Percentiles rank a stretch among this genome's conserved stretches.
Conservation (phyloP, 2,113 vertebrate species). For the Siniperca knerii region DNA sequence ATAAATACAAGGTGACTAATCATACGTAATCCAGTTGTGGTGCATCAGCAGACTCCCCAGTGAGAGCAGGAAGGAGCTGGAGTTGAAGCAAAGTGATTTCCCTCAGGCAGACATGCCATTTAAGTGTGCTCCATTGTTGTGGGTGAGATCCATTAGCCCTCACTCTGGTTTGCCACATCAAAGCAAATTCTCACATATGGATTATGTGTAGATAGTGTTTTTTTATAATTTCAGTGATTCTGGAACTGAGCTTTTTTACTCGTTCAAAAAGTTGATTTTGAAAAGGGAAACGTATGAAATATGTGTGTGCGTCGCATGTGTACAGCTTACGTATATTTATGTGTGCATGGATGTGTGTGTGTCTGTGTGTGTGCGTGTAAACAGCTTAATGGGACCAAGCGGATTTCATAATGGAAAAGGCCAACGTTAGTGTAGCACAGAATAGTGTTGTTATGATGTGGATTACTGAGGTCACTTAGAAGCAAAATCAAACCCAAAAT, state of each 20-base stretch:
- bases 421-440: constrained; percentile 56
- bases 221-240: constrained; percentile 79
- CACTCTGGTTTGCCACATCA: constrained; percentile 93
- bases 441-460: constrained; percentile 64
- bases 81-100: constrained; percentile 88
- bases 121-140: constrained; percentile 93
- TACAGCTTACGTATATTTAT: constrained; percentile 46
- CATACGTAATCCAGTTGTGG: constrained; percentile 69
- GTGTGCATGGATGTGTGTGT: neutral
- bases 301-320: constrained; percentile 23
- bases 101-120: constrained; percentile 91
- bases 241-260: constrained; percentile 44
- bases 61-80: constrained; percentile 85
- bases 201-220: constrained; percentile 90
- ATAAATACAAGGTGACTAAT: constrained; percentile 72
- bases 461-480: constrained; percentile 73
- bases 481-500: constrained; percentile 74
- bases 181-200: constrained; percentile 92
- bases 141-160: constrained; percentile 93
- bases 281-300: constrained; percentile 38
- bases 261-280: constrained; percentile 44
- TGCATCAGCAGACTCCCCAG: constrained; percentile 61
- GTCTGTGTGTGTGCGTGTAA: constrained; percentile 45
- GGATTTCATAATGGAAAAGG: constrained; percentile 78
- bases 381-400: constrained; percentile 80